Evolutionary conservation across 2,113 vertebrate genomes (phyloP).

Genomic region (Megaceryle torquata): DNA sequence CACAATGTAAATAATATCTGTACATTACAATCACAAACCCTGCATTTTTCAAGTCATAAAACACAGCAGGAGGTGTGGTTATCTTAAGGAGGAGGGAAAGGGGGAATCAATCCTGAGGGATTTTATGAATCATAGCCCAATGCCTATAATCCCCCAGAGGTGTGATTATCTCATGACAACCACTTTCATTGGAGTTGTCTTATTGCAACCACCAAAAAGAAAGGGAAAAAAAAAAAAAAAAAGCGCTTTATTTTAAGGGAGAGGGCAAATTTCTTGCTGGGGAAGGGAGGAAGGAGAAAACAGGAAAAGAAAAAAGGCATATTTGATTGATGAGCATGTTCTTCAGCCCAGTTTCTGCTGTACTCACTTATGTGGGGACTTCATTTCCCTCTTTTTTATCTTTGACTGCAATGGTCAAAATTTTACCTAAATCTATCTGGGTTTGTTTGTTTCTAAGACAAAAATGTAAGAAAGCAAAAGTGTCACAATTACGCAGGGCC

Average conservation of each 20-base stretch:
- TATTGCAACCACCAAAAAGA: background rate
- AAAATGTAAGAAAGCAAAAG: background rate
- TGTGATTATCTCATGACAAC: slow-evolving; percentile 52
- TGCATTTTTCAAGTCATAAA: slow-evolving; percentile 39
- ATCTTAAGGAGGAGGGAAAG: slow-evolving; percentile 16
- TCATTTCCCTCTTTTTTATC: background rate
- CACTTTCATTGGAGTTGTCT: slow-evolving; percentile 31
- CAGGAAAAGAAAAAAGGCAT: background rate
- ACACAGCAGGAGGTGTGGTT: slow-evolving; percentile 8
- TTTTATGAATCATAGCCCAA: slow-evolving; percentile 59
- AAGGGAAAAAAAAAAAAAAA: background rate
- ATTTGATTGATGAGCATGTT: background rate
- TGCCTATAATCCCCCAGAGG: slow-evolving; percentile 53
- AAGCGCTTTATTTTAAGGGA: background rate
- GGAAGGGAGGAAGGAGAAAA: background rate
- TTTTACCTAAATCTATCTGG: background rate
- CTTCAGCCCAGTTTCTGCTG: background rate
- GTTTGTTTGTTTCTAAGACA: slow-evolving; percentile 53
- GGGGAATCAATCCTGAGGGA: slow-evolving; percentile 11
- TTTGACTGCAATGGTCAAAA: background rate
- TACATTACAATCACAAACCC: background rate
- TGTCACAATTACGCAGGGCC: background rate
- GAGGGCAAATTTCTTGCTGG: background rate
- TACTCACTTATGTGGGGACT: background rate
- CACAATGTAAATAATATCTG: background rate